Evolutionary conservation across 1,140 invertebrate species (phyloP), one percentile per base, ranked within the genome.

Genomic region (Eciton burchellii): DNA sequence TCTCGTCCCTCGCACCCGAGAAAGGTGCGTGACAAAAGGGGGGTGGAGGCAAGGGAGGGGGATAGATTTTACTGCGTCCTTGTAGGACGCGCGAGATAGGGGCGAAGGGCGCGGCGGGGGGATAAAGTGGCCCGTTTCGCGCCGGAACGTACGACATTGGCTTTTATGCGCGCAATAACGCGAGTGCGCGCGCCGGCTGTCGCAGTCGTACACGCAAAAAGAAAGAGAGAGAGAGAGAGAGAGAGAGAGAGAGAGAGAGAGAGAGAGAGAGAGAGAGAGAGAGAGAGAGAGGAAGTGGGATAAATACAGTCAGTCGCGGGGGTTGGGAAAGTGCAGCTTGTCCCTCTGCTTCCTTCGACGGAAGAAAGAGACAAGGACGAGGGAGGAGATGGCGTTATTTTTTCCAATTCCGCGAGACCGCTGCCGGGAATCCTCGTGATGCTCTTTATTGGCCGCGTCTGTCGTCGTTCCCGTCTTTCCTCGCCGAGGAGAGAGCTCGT

Each of bases 161-260:
- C 85, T 89, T 90, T 90, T 90, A 89, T 87, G 82, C 76, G 60
- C 16, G 82, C 74, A 86, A 89, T 88, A 89, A 88, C 83, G 83
- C 83, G 81, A 82, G 77, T n/a, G n/a, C 83, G 72, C 72, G 87
- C 85, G 57, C 82, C 86, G 87, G 81, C 81, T 89, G 84, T 84
- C 62, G 62, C 54, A 47, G 21, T 79, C 81, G 71, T 84, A 72
- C 47, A 8, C 72, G n/a, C n/a, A n/a, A n/a, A n/a, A n/a, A n/a
- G n/a, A n/a, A n/a, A n/a, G n/a, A n/a, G n/a, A n/a, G n/a, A n/a
- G n/a, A n/a, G n/a, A n/a, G n/a, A n/a, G n/a, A n/a, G n/a, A n/a
- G n/a, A n/a, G n/a, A 82, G 70, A 41, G 62, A 47, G 66, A 77
- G 70, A 35, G 35, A 6, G 6, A 35, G 35, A 35, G 6, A 6